Evolutionary conservation across 2,113 vertebrate genomes (phyloP).

Genomic region (Paedocypris sp.): DNA sequence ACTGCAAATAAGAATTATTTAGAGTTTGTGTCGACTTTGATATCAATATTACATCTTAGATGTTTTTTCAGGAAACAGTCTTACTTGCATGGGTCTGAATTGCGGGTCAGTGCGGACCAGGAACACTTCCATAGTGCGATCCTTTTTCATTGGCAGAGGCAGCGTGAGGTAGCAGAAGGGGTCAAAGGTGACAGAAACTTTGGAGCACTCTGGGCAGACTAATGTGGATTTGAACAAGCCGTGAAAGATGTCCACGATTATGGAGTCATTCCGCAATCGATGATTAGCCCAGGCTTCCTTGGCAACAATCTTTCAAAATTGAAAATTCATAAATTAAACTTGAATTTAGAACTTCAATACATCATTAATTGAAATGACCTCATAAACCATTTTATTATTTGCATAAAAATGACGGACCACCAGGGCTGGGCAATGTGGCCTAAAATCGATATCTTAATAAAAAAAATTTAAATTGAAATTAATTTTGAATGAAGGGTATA

Average conservation of each 20-base stretch:
- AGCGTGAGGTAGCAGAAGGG: conserved; percentile 89
- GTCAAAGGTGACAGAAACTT: conserved; percentile 84
- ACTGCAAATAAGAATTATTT: no score
- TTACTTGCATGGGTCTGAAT: conserved; percentile 80
- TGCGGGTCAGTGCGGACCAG: conserved; percentile 78
- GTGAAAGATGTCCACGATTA: conserved; percentile 85
- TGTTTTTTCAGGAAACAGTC: neutral
- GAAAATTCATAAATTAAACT: neutral
- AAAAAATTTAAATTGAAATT: no score
- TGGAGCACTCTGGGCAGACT: conserved; percentile 80
- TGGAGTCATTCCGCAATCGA: conserved; percentile 75
- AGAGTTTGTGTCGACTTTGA: no score
- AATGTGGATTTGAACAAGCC: conserved; percentile 86
- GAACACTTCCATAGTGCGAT: conserved; percentile 79
- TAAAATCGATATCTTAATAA: no score
- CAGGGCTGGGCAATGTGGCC: no score
- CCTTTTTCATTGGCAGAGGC: conserved; percentile 82
- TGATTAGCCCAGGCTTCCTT: conserved; percentile 85
- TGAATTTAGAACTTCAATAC: neutral
- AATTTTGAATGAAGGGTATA: no score
- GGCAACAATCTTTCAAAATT: conserved; percentile 67
- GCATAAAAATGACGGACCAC: no score
- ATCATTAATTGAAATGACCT: no score
- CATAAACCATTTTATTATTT: no score
- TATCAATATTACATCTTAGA: no score